Evolutionary conservation across 2,797 vertebrate genomes (phyloP), one percentile per base, ranked within the genome.

Genomic region (Urophycis tenuis): DNA sequence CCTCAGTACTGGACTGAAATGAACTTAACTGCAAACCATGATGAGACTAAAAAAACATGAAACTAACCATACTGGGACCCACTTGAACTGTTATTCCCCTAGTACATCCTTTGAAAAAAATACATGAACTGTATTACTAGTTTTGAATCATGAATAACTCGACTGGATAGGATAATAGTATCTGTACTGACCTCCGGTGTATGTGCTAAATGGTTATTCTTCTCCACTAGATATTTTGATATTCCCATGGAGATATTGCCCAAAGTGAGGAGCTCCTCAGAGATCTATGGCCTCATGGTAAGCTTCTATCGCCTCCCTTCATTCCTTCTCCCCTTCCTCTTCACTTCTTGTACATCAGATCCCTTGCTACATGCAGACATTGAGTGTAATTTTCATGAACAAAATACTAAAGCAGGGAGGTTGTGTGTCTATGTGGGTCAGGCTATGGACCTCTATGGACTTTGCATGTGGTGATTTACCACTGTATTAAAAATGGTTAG

Each of bases 241-340:
- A 93, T 99, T 89, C 98, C 98, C 71, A 95, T 96, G 95, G 94
- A 95, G 87, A 96, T 99, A 89, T 90, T 99, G 79, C 97, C 98
- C 76, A 94, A 88, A 82, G 95, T 99, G 74, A 93, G 95, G 87
- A 99, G 97, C 85, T 99, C 97, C 33, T 99, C 98, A 33, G 98
- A 99, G 90, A 97, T 99, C 79, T 99, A 99, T 70, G 98, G 97
- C 49, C 85, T 97, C 82, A 95, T 99, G 97, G 98, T 99, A 91
- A 92, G 90, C 9, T 11, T 29, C n/a, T 2, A 29, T 12, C 53
- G n/a, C 53, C 45, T 5, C 45, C 45, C 19, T 19, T 19, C 19
- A 19, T 60, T 60, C 49, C 53, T 64, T 12, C 14, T 64, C n/a
- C 1, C 53, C n/a, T 64, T 64, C n/a, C 53, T 64, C n/a, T 64